Evolutionary conservation across 2,113 vertebrate species (phyloP).

Genomic region (Dissostichus mawsoni): DNA sequence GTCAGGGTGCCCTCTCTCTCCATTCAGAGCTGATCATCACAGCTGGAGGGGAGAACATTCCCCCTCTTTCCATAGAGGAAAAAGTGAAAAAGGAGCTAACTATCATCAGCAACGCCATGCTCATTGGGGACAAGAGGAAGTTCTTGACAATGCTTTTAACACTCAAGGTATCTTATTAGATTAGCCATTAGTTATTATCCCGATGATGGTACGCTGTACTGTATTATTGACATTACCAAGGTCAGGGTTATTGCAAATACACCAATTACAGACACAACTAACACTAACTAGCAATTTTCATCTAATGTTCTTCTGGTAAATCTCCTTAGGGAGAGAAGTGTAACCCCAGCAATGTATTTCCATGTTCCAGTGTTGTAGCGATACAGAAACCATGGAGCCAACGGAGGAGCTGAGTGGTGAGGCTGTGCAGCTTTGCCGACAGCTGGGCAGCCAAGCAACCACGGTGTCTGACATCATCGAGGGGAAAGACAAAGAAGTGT

Average conservation of each 20-base stretch:
- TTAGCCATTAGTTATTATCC: background rate
- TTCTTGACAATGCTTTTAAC: conserved; percentile 91
- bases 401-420: conserved; percentile 86
- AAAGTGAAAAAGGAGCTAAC: conserved; percentile 89
- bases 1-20: conserved; percentile 33
- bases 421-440: conserved; percentile 87
- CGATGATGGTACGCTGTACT: background rate
- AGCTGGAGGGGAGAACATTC: conserved; percentile 90
- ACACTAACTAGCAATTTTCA: background rate
- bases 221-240: background rate
- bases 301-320: no score
- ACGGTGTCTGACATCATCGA: conserved; percentile 85
- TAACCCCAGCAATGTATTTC: background rate
- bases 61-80: conserved; percentile 89
- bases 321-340: background rate
- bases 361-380: conserved; percentile 79
- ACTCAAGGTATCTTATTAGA: conserved; percentile 84
- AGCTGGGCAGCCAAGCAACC: conserved; percentile 85
- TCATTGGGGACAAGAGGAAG: conserved; percentile 90
- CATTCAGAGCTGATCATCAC: conserved; percentile 89
- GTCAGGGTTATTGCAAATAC: background rate
- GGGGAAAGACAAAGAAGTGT: conserved; percentile 78
- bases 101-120: conserved; percentile 88
- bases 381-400: conserved; percentile 87
- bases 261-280: background rate